Base-by-base conservation (phyloP, 2,888 invertebrate species). In the Odontocerum albicorne region DNA sequence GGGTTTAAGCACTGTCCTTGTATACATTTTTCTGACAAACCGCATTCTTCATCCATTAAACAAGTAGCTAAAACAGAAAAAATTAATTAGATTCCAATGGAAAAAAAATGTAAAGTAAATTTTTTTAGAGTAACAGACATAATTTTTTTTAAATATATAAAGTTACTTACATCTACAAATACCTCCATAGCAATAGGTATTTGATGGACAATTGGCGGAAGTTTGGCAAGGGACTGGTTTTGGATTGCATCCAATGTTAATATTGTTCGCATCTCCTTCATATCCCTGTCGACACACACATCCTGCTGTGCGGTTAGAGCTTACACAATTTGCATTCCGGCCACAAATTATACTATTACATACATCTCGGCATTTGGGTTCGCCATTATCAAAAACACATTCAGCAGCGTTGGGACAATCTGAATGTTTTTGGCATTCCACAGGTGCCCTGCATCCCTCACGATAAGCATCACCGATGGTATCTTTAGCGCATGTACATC, bases 401-500 rank as follows among this genome's bases (percentile, higher is more conserved):
- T 86, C 85, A 12, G 93, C 92, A 57, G 85, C 84, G 27, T 78
- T 68, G 3, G 93, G 93, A 67, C 95, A 95, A 67, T 93, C 92
- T 53, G 82, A 78, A 65, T 92, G 85, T 36, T 80, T 78, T 61
- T 82, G 77, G 68, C 94, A 95, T 72, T 93, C 92, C 21, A 87
- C 86, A n/a, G 92, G 85, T 57, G 85, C 80, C 55, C 81, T 84
- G 65, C 94, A 93, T 19, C 92, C 92, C 66, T 89, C 88, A 62
- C 85, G 85, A 65, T 90, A 90, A 2, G 94, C 86, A 74, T 95
- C 89, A 2, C 94, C 94, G 36, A 94, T 86, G 13, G 87, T 85
- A 54, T 88, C 89, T 4, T 79, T 70, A 2, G 90, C 87, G 68
- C 94, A 95, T 19, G 79, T 75, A 68, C 95, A 95, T 66, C 85